Evolutionary conservation across 2,888 invertebrate genomes (phyloP).

Genomic region (Girardia tigrina): DNA sequence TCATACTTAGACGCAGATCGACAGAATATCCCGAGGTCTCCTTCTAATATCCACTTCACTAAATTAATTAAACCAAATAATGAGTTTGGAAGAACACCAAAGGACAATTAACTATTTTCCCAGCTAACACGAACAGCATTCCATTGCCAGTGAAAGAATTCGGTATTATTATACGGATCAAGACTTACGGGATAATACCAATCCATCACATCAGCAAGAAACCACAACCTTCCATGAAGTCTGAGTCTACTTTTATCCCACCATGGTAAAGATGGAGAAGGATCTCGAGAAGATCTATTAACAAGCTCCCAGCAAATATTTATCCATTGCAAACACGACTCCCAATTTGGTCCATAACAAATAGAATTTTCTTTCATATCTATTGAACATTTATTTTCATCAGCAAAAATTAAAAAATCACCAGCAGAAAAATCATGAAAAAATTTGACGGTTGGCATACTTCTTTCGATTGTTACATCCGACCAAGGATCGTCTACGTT

Average conservation of each 20-base stretch:
- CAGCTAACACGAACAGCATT: slow-evolving; percentile 79
- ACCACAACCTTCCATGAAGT: slow-evolving; percentile 77
- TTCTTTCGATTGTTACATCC: slow-evolving; percentile 64
- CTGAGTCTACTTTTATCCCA: slow-evolving; percentile 90
- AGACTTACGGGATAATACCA: slow-evolving; percentile 82
- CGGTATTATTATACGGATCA: slow-evolving; percentile 95
- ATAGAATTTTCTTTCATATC: slow-evolving; percentile 27
- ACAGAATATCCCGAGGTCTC: slow-evolving; percentile 81
- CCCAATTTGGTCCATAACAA: slow-evolving; percentile 94
- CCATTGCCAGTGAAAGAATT: slow-evolving; percentile 96
- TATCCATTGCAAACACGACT: slow-evolving; percentile 80
- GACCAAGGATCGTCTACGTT: slow-evolving; percentile 75
- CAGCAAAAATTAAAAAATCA: slow-evolving; percentile 39
- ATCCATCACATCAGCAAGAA: slow-evolving; percentile 71
- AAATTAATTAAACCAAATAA: slow-evolving; percentile 38
- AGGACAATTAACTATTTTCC: slow-evolving; percentile 63
- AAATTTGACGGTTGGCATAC: slow-evolving; percentile 82
- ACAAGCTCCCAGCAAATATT: slow-evolving; percentile 67
- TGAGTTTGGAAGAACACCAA: neutral
- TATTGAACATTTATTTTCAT: neutral
- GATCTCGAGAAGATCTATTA: slow-evolving; percentile 59
- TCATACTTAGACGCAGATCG: slow-evolving; percentile 96
- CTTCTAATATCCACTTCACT: slow-evolving; percentile 70
- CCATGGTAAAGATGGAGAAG: slow-evolving; percentile 79
- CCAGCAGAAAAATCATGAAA: slow-evolving; percentile 87